phyloP scores from a whole-genome alignment of 2,888 invertebrate genomes.

The Sarcophaga caerulescens region DNA sequence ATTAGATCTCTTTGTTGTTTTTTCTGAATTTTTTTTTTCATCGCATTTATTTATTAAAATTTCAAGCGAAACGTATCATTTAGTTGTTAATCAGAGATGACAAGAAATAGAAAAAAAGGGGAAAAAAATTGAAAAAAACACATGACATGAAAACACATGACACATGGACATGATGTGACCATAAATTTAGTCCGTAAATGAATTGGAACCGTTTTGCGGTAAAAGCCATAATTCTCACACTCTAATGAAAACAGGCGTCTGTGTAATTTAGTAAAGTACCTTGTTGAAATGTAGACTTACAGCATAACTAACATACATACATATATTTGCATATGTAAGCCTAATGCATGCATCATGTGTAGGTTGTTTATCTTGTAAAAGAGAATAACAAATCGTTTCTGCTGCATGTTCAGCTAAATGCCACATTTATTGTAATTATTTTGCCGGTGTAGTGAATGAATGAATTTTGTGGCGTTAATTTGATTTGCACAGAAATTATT shows the following conservation, averaged over 20 bases:
- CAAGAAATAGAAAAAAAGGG: neutral
- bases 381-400: slow-evolving; percentile 35
- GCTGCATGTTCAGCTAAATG: slow-evolving; percentile 37
- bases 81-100: slow-evolving; percentile 52
- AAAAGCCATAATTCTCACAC: neutral
- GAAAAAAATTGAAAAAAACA: slow-evolving; percentile 4
- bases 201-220: slow-evolving; percentile 47
- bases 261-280: slow-evolving; percentile 51
- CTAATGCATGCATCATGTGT: neutral
- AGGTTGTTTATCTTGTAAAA: neutral
- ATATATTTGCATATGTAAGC: neutral
- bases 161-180: too few relatives aligned
- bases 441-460: slow-evolving; percentile 9
- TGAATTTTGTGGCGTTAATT: slow-evolving; percentile 52
- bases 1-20: slow-evolving; percentile 38
- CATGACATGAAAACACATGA: too few relatives aligned
- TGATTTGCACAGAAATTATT: slow-evolving; percentile 20
- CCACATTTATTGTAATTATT: slow-evolving; percentile 51
- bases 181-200: slow-evolving; percentile 62
- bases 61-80: slow-evolving; percentile 56
- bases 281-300: slow-evolving; percentile 32
- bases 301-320: neutral
- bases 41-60: slow-evolving; percentile 14
- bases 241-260: slow-evolving; percentile 16
- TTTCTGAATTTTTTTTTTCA: neutral